A percentile compares a stretch with the other conserved stretches of the same genome.
These are phyloP conservation scores for Cantharis flavilabris DNA, from an alignment of 2,888 invertebrate genomes.

Conservation along the genomic window DNA sequence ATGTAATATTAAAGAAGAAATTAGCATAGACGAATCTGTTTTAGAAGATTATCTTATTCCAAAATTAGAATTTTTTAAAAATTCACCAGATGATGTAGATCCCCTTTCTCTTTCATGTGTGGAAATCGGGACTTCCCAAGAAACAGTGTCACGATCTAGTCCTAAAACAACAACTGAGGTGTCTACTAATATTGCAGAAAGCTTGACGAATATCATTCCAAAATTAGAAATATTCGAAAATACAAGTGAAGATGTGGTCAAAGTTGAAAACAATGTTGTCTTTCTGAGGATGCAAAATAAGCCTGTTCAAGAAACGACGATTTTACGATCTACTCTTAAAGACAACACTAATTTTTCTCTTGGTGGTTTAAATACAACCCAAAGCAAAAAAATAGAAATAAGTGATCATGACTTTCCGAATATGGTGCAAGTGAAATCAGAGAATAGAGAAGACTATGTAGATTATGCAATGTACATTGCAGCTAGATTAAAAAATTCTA, in stretches of 20 bases:
- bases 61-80: background rate
- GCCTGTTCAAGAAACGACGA: no score
- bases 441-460: background rate
- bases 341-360: background rate
- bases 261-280: no score
- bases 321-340: background rate
- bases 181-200: background rate
- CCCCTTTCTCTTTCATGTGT: background rate
- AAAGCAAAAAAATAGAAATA: background rate
- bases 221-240: background rate
- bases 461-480: background rate
- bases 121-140: background rate
- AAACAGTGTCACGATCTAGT: background rate
- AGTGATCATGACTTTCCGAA: background rate
- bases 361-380: background rate
- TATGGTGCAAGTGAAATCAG: background rate
- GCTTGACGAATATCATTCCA: background rate
- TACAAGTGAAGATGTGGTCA: background rate
- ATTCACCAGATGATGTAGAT: background rate
- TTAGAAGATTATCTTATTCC: background rate
- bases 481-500: background rate
- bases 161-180: background rate
- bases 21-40: background rate
- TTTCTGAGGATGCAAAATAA: no score
- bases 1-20: background rate